phyloP scores from a whole-genome alignment of 2,113 vertebrate genomes.

The Origma solitaria region DNA sequence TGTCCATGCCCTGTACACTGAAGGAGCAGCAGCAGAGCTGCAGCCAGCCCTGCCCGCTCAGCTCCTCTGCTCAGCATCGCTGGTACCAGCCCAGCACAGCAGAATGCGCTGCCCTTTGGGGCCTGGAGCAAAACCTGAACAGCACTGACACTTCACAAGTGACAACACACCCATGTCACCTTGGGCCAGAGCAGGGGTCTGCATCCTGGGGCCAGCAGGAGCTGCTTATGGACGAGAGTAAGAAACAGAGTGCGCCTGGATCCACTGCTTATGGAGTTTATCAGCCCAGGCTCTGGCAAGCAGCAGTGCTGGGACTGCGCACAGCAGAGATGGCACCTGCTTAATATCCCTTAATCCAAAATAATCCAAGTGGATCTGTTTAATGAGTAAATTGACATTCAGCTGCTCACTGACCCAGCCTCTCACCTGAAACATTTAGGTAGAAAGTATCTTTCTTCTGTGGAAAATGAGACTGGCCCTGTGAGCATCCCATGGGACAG shows the following conservation, averaged over 20 bases:
- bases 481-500: not conserved
- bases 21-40: not conserved
- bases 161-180: not conserved
- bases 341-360: not conserved
- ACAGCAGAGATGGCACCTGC: not conserved
- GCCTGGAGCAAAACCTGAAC: not conserved
- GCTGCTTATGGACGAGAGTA: fast-evolving
- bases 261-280: fast-evolving
- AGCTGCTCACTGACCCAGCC: not conserved
- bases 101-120: not conserved
- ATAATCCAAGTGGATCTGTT: not conserved
- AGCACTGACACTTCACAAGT: not conserved
- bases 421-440: not conserved
- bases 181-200: not conserved
- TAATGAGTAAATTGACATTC: not conserved
- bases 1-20: fast-evolving
- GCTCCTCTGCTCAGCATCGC: not conserved
- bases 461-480: not conserved
- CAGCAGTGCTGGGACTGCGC: not conserved
- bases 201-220: not conserved
- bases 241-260: not conserved
- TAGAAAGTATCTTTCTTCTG: not conserved
- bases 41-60: fast-evolving
- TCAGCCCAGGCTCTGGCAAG: not conserved
- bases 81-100: not conserved